Percentiles rank a stretch among this genome's conserved stretches.
These are phyloP conservation scores for Hydropsyche tenuis DNA, from an alignment of 1,140 invertebrate species.

Conservation along the genomic window DNA sequence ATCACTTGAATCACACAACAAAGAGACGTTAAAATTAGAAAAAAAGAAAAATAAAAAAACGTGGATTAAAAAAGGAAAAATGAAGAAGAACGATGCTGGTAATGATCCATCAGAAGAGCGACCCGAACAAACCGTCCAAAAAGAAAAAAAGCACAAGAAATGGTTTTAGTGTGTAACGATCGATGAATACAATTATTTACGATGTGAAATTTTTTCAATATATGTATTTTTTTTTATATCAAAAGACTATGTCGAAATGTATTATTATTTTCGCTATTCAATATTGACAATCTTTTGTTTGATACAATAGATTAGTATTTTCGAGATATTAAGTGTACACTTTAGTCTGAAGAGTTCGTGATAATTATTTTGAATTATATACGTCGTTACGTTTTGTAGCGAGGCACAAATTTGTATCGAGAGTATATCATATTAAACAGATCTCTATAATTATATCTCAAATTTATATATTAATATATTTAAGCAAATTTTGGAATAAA, in stretches of 20 bases:
- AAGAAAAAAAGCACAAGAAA: slow-evolving; percentile 47
- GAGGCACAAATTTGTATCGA: slow-evolving; percentile 12
- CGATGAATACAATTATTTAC: neutral
- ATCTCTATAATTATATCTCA: neutral
- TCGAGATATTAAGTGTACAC: neutral
- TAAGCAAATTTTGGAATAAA: neutral
- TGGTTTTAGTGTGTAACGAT: slow-evolving; percentile 36
- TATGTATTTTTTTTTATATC: neutral
- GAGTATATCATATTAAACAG: neutral
- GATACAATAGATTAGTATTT: neutral
- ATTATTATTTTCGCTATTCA: neutral
- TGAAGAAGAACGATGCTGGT: slow-evolving; percentile 51
- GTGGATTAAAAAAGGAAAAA: slow-evolving; percentile 54
- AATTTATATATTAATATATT: neutral
- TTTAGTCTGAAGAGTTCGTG: neutral
- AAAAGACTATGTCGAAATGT: neutral
- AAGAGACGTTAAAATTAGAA: slow-evolving; percentile 55
- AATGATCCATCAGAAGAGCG: slow-evolving; percentile 43
- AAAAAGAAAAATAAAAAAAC: slow-evolving; percentile 57
- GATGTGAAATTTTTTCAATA: neutral
- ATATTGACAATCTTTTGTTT: slow-evolving; percentile 4
- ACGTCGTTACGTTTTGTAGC: neutral
- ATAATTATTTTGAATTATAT: neutral
- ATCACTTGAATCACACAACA: slow-evolving; percentile 37
- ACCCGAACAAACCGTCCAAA: slow-evolving; percentile 35